Percentiles rank a stretch among this genome's conserved stretches.
These are phyloP conservation scores for Ammodramus savannarum DNA, from an alignment of 2,113 vertebrate species.

Conservation along the genomic window DNA sequence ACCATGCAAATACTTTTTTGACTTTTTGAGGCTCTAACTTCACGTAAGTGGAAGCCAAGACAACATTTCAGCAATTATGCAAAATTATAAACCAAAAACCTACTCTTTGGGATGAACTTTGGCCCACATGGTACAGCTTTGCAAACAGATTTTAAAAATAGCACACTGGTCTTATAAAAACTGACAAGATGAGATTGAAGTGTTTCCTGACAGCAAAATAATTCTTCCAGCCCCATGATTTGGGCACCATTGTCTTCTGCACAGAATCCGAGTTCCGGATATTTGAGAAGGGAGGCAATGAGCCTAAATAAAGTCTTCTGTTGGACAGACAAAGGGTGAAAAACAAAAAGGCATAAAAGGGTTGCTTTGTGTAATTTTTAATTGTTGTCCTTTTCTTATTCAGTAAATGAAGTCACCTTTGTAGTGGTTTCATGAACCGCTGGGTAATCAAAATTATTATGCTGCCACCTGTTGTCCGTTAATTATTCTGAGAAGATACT, in stretches of 20 bases:
- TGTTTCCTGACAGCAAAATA: constrained; percentile 11
- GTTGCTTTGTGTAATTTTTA: constrained; percentile 74
- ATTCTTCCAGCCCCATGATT: neutral
- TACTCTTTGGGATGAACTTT: neutral
- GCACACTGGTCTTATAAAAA: neutral
- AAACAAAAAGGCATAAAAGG: constrained; percentile 64
- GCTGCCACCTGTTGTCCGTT: constrained; percentile 98
- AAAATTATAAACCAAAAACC: neutral
- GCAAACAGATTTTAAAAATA: constrained; percentile 18
- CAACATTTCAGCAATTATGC: neutral
- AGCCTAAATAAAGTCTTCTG: constrained; percentile 69
- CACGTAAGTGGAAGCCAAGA: neutral
- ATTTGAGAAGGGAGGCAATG: constrained; percentile 32
- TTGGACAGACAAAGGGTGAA: constrained; percentile 61
- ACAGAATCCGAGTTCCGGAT: neutral
- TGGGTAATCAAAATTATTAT: constrained; percentile 87
- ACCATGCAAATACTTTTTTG: neutral
- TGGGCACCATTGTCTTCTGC: constrained; percentile 21
- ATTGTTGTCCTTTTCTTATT: constrained; percentile 76
- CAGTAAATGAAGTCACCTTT: constrained; percentile 86
- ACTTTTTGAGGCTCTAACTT: neutral
- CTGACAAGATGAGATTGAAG: constrained; percentile 40
- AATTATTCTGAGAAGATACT: constrained; percentile 97
- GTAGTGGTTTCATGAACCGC: constrained; percentile 84
- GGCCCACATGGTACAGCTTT: neutral